Evolutionary conservation across 2,888 invertebrate species (phyloP).

Genomic region (Salticus scenicus): DNA sequence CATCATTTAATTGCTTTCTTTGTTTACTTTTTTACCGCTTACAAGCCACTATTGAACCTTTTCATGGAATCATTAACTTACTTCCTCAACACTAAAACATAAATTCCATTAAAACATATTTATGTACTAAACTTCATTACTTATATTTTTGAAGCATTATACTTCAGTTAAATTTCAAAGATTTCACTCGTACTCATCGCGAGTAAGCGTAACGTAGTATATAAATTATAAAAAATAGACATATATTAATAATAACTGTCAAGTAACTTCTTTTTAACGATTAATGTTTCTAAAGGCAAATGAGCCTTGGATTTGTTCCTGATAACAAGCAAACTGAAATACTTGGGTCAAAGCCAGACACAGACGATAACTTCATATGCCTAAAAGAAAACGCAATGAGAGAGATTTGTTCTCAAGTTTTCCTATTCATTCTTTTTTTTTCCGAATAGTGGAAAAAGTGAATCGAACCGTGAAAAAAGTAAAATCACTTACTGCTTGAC

Average conservation of each 20-base stretch:
- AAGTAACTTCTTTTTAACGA: not conserved
- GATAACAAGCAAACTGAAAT: slow-evolving; percentile 23
- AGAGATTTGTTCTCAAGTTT: slow-evolving; percentile 59
- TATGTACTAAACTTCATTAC: too few relatives aligned
- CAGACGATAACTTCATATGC: slow-evolving; percentile 41
- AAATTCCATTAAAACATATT: too few relatives aligned
- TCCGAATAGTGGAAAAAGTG: slow-evolving; percentile 40
- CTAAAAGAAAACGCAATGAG: slow-evolving; percentile 45
- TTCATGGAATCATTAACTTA: too few relatives aligned
- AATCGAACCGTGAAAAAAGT: slow-evolving; percentile 57
- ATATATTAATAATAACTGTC: not conserved
- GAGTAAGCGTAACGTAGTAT: slow-evolving; percentile 2
- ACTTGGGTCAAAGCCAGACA: slow-evolving; percentile 58
- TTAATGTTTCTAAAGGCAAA: slow-evolving; percentile 13
- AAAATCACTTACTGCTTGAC: slow-evolving; percentile 52
- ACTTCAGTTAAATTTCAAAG: too few relatives aligned
- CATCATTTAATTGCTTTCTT: too few relatives aligned
- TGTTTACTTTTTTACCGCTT: too few relatives aligned
- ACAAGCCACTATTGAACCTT: too few relatives aligned
- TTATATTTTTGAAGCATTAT: too few relatives aligned
- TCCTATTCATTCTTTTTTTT: not conserved
- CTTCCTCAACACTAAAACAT: too few relatives aligned
- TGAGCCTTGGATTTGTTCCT: slow-evolving; percentile 11
- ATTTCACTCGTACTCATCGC: not conserved
- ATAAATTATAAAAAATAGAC: slow-evolving; percentile 12